Base-by-base conservation (phyloP, 2,797 vertebrate species). In the Ptychobarbus kaznakovi region DNA sequence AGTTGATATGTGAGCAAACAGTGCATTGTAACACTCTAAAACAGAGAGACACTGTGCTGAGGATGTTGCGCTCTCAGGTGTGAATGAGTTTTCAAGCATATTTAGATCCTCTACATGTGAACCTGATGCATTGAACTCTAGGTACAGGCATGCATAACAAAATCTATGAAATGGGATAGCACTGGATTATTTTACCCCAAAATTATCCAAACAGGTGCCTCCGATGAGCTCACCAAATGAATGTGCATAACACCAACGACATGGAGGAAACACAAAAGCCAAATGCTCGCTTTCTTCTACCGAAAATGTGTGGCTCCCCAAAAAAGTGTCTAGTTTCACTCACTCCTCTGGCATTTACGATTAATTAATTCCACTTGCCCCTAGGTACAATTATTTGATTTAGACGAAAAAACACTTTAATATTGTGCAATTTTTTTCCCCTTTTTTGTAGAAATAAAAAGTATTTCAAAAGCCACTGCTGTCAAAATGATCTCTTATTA, bases 271-370 rank as follows among this genome's bases (percentile, higher is more conserved):
- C 87, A 93, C 92, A 94, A 94, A 93, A 90, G 90, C 79, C 86
- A 49, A 77, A 81, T 80, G 87, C 85, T 86, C 83, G 86, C 90
- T 94, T 94, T 88, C 92, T 92, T 89, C 82, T 88, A 88, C 87
- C 83, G 85, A 92, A 89, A 88, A 83, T 76, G 89, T 92, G 92
- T 58, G 79, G 58, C 87, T 73, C 91, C 91, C 89, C 87, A 80
- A 91, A 92, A 89, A 78, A 88, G 93, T 92, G 88, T 94, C 92
- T 81, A 80, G 86, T 94, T 94, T 91, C 93, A 89, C 63, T 68
- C 80, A 89, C 89, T 94, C 93, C 92, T 93, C 92, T 83, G 90
- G 88, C 87, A 87, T 80, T 84, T 89, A 89, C 90, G 90, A 90
- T 92, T 88, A 91, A 89, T 91, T 92, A 86, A 73, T 87, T 89